Evolutionary conservation across 92 coral and sea anemone genomes (phyloP), one percentile per base, ranked within the genome.

Genomic region (Epizoanthus fatuus): DNA sequence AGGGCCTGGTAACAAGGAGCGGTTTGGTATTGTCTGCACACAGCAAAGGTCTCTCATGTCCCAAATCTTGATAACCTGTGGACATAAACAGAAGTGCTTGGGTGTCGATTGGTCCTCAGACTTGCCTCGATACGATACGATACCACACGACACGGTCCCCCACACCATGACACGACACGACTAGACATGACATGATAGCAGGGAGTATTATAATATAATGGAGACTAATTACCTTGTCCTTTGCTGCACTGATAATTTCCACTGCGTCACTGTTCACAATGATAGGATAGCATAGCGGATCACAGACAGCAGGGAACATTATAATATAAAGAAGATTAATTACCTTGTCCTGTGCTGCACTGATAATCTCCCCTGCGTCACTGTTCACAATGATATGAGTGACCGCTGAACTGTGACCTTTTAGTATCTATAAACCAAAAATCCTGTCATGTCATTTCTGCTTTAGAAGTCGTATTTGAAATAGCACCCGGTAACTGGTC

Each of bases 321-420:
- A 45, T 4, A 38, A 57, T 19, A 32, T 6, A 58, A 38, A 52
- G 16, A 7, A 13, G 39, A 3, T 2, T 7, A 65, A 4, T 87
- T 69, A 96, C 99, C 95, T 97, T 97, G 79, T 95, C 99, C 72
- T 95, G 97, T 45, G 99, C 96, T 19, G 96, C 97, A 81, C 99
- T 97, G 83, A 97, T 95, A n/a, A 97, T 93, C 69, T 97, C 98
- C n/a, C 99, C 99, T 49, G 88, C 94, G 81, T 92, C 95, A 64
- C 97, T 89, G 91, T 97, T 97, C 63, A 97, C 96, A 35, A 92
- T 89, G 11, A 95, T 92, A 72, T 97, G 98, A 19, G 93, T 97
- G 6, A 97, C 95, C 40, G 98, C 94, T 63, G 99, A 91, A 69
- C 95, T 87, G 88, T 97, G 99, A 2, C 99, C 99, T 75, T 97